phyloP scores from a whole-genome alignment of 2,113 vertebrate species.

The Dicaeum eximium region DNA sequence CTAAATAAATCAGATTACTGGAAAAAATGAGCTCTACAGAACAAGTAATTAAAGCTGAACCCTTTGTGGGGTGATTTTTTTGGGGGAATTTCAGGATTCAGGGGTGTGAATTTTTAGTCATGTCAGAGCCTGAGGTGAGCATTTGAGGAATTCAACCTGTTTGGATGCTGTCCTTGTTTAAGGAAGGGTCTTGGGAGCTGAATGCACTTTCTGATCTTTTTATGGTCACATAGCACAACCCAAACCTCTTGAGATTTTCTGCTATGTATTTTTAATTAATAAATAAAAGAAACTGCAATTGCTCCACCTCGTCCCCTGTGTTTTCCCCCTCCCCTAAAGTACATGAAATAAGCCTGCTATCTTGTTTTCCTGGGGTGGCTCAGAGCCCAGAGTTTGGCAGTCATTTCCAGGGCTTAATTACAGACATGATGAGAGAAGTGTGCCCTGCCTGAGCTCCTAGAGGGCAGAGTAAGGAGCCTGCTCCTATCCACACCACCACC shows the following conservation, averaged over 20 bases:
- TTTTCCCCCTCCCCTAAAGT: not conserved
- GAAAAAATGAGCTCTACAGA: not conserved
- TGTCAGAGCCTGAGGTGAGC: not conserved
- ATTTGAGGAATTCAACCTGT: not conserved
- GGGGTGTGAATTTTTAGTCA: not conserved
- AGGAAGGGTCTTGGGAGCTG: not conserved
- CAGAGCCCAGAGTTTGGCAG: not conserved
- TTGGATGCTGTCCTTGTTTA: not conserved
- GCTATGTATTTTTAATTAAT: not conserved
- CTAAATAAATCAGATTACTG: not conserved
- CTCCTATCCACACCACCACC: rapidly evolving
- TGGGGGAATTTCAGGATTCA: not conserved
- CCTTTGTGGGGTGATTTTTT: not conserved
- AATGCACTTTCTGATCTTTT: not conserved
- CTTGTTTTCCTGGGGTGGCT: not conserved
- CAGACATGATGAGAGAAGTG: not conserved
- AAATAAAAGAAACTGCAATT: not conserved
- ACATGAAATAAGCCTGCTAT: not conserved
- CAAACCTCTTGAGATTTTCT: not conserved
- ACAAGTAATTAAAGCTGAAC: not conserved
- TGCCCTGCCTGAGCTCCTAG: not conserved
- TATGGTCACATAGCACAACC: not conserved
- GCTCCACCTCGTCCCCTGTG: not conserved
- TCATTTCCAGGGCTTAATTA: not conserved
- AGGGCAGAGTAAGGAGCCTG: not conserved